A percentile compares a stretch with the other conserved stretches of the same genome.
phyloP scores from a whole-genome alignment of 2,888 invertebrate genomes.

The Hyles lineata region DNA sequence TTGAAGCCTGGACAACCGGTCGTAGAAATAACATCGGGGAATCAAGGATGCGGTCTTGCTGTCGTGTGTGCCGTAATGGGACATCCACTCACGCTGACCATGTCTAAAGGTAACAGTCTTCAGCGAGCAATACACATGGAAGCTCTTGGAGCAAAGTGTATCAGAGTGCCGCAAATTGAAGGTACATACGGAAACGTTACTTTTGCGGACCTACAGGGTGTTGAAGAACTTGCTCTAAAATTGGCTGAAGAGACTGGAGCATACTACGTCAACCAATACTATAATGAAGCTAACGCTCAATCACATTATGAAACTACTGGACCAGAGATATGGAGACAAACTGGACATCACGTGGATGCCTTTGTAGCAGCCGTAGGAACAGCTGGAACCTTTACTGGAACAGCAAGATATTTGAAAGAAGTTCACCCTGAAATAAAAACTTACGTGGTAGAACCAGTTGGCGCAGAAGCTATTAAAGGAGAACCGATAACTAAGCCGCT shows the following conservation, averaged over 20 bases:
- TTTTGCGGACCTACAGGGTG: constrained; percentile 68
- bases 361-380: constrained; percentile 77
- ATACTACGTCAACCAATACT: constrained; percentile 75
- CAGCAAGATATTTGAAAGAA: constrained; percentile 72
- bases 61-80: constrained; percentile 75
- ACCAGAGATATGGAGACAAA: constrained; percentile 79
- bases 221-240: constrained; percentile 65
- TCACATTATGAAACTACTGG: constrained; percentile 76
- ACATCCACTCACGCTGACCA: constrained; percentile 73
- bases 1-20: constrained; percentile 69
- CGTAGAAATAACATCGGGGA: constrained; percentile 76
- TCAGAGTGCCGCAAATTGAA: constrained; percentile 77
- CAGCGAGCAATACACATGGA: constrained; percentile 80
- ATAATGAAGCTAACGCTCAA: constrained; percentile 63
- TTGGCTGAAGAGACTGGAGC: constrained; percentile 66
- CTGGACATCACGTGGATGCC: constrained; percentile 73
- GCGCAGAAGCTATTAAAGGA: constrained; percentile 75
- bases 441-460: constrained; percentile 73
- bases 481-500: constrained; percentile 72
- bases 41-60: constrained; percentile 78
- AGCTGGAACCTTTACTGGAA: constrained; percentile 74
- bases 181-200: constrained; percentile 78
- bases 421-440: constrained; percentile 65
- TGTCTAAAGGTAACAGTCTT: constrained; percentile 77
- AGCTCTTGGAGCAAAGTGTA: constrained; percentile 74